A percentile compares a stretch with the other conserved stretches of the same genome.
phyloP scores from a whole-genome alignment of 2,888 invertebrate genomes.

The Drosophila subquinaria region DNA sequence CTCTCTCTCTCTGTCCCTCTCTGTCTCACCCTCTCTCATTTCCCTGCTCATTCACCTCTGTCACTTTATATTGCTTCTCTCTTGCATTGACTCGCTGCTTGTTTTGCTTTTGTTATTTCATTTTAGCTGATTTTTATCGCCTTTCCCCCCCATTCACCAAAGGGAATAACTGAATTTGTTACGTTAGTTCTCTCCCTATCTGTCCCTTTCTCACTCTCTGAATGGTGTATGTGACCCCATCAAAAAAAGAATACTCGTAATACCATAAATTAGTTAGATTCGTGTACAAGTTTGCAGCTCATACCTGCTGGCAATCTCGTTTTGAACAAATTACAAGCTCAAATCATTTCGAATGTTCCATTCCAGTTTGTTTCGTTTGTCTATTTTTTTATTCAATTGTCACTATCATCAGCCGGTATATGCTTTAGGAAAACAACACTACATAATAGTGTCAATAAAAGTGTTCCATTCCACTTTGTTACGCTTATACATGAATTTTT shows the following conservation, averaged over 20 bases:
- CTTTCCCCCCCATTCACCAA: background rate
- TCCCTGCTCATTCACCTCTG: slow-evolving; percentile 11
- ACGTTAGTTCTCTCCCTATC: slow-evolving; percentile 7
- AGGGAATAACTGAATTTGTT: slow-evolving; percentile 50
- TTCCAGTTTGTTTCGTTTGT: slow-evolving; percentile 1
- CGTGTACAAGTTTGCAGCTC: slow-evolving; percentile 12
- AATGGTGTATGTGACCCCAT: slow-evolving; percentile 24
- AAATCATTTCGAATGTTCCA: slow-evolving; percentile 4
- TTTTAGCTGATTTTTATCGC: slow-evolving; percentile 54
- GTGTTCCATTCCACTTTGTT: slow-evolving; percentile 7
- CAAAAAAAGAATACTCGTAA: slow-evolving; percentile 34
- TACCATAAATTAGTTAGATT: slow-evolving; percentile 36
- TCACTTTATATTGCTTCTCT: slow-evolving; percentile 22
- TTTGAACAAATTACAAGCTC: slow-evolving; percentile 7
- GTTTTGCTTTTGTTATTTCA: slow-evolving; percentile 54
- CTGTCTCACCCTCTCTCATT: background rate
- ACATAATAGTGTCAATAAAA: no score
- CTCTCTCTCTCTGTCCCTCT: background rate
- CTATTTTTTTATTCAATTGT: background rate
- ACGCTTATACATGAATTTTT: background rate
- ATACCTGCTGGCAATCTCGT: slow-evolving; percentile 15
- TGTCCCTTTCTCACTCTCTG: slow-evolving; percentile 11
- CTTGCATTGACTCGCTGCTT: slow-evolving; percentile 7
- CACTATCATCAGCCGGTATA: background rate
- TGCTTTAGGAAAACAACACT: background rate